Evolutionary conservation across 2,888 invertebrate genomes (phyloP).

Genomic region (Chrysolina americana): DNA sequence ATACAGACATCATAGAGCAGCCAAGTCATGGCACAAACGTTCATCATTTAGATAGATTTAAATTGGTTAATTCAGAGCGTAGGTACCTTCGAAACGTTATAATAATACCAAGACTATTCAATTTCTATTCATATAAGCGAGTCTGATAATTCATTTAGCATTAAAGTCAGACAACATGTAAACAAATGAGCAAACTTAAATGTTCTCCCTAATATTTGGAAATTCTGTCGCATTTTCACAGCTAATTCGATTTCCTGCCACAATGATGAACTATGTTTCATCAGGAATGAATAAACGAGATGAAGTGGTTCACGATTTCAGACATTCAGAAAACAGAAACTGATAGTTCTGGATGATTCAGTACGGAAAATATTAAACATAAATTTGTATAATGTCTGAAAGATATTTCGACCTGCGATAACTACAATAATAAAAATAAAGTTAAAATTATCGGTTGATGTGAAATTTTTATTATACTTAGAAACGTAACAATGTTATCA

Average conservation of each 20-base stretch:
- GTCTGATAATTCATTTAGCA: constrained; percentile 63
- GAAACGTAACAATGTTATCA: no score
- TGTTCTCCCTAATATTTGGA: constrained; percentile 35
- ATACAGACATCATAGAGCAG: background rate
- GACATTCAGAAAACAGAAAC: no score
- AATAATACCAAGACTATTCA: constrained; percentile 66
- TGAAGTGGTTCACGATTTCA: background rate
- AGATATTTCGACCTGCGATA: no score
- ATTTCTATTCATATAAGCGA: constrained; percentile 65
- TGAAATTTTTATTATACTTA: no score
- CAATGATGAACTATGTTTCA: constrained; percentile 3
- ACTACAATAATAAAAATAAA: no score
- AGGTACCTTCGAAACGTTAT: constrained; percentile 61
- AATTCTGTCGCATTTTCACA: constrained; percentile 29
- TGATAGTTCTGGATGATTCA: no score
- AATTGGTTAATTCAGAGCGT: constrained; percentile 64
- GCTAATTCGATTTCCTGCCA: constrained; percentile 20
- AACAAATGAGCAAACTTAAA: constrained; percentile 40
- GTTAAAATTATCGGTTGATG: no score
- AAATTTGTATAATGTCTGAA: no score
- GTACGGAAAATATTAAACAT: no score
- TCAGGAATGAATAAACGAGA: background rate
- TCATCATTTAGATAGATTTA: constrained; percentile 39
- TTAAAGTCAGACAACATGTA: constrained; percentile 57
- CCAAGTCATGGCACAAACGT: background rate